Evolutionary conservation across 2,888 invertebrate genomes (phyloP), one percentile per base, ranked within the genome.

Genomic region (Drosophila stalkeri): DNA sequence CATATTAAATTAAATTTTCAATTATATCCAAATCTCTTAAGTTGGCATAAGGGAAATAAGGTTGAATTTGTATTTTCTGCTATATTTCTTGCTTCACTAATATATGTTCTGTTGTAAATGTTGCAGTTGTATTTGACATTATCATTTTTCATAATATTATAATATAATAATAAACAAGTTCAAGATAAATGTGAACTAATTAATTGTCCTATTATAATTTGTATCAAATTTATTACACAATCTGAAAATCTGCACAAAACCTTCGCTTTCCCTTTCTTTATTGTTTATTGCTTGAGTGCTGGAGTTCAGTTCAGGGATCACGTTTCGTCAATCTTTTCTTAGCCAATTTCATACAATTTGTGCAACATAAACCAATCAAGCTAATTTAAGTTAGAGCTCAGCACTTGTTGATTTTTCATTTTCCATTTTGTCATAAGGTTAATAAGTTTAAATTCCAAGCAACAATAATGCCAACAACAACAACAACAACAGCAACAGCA

Each of bases 381-480:
- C 56, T 72, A 81, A 81, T 72, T 79, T 70, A 62, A 39, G 56
- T 14, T 55, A 27, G 39, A 47, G 41, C 31, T 43, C 54, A 44
- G 51, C 56, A 69, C 72, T 82, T 82, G 80, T 82, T 80, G 75
- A 72, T 77, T 82, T 82, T 85, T 80, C 27, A 35, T 51, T 33
- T 33, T 51, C 64, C 69, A 39, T 64, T 56, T 62, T 66, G 55
- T 54, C 67, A 52, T 72, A 67, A 80, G 82, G 82, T 82, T 82
- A 85, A 82, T 85, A 75, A 82, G 82, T 82, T 82, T 43, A 82
- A 84, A 79, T 79, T 81, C 73, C 79, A 27, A n/a, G 2, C 33
- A 51, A 57, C 71, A 67, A 43, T 41, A 63, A 14, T 39, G 16
- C 37, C 39, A 62, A 37, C 41, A 63, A 49, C 44, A 46, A 59